Evolutionary conservation across 2,888 invertebrate genomes (phyloP).

Genomic region (Teinopalpus imperialis): DNA sequence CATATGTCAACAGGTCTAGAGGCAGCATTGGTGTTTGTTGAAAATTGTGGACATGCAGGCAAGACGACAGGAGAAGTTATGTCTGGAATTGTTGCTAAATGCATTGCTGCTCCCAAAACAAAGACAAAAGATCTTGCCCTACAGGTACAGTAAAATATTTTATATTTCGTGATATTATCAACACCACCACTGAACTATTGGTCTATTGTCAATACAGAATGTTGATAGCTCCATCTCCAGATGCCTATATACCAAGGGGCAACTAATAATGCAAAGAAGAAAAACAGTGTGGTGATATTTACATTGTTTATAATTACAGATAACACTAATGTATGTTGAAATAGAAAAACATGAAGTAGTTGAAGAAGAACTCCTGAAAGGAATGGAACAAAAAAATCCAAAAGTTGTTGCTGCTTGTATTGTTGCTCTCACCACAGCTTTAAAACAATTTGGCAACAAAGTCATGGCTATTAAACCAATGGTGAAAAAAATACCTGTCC

Average conservation of each 20-base stretch:
- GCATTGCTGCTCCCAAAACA: conserved; percentile 94
- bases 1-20: conserved; percentile 86
- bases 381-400: conserved; percentile 97
- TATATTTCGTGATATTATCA: not conserved
- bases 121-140: conserved; percentile 95
- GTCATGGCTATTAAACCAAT: conserved; percentile 93
- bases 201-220: no score
- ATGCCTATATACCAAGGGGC: no score
- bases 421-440: conserved; percentile 86
- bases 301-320: conserved; percentile 76
- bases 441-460: conserved; percentile 96
- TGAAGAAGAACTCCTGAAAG: conserved; percentile 95
- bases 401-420: conserved; percentile 95
- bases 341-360: conserved; percentile 96
- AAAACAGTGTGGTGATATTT: no score
- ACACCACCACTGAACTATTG: no score
- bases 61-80: conserved; percentile 95
- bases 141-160: conserved; percentile 75
- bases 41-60: conserved; percentile 93
- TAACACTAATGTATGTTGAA: conserved; percentile 96
- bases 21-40: conserved; percentile 93
- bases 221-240: no score
- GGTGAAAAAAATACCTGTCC: conserved; percentile 91
- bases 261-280: no score
- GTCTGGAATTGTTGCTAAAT: conserved; percentile 93